These are phyloP conservation scores for Ptychodera flava DNA, from an alignment of 35 echinoderm and acorn worm genomes.

Conservation along the genomic window DNA sequence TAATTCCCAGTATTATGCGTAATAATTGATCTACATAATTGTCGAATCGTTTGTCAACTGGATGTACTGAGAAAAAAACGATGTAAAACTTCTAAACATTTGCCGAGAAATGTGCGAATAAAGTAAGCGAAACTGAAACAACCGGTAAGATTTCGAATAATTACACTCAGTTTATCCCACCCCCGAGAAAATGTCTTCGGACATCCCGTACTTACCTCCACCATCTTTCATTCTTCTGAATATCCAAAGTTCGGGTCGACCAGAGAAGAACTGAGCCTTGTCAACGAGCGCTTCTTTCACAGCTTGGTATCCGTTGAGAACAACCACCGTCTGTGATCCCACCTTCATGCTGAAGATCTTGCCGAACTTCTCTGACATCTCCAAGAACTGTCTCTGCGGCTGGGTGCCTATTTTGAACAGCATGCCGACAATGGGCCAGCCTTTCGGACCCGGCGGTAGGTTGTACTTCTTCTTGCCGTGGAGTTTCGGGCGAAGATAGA, in stretches of 20 bases:
- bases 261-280: background rate
- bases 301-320: background rate
- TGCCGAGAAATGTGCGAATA: no score
- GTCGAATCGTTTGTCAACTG: no score
- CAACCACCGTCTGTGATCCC: background rate
- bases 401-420: background rate
- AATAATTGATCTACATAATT: no score
- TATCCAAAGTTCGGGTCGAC: background rate
- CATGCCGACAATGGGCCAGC: background rate
- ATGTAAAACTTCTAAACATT: no score
- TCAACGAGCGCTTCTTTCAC: background rate
- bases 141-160: no score
- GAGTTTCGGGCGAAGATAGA: no score
- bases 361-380: background rate
- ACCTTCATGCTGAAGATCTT: background rate
- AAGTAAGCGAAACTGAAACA: no score
- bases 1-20: no score
- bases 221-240: background rate
- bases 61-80: no score
- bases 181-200: no score
- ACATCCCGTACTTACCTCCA: background rate
- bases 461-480: background rate
- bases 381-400: background rate
- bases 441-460: background rate
- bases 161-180: no score